phyloP scores from a whole-genome alignment of 1,140 invertebrate genomes.

The Pantala flavescens region DNA sequence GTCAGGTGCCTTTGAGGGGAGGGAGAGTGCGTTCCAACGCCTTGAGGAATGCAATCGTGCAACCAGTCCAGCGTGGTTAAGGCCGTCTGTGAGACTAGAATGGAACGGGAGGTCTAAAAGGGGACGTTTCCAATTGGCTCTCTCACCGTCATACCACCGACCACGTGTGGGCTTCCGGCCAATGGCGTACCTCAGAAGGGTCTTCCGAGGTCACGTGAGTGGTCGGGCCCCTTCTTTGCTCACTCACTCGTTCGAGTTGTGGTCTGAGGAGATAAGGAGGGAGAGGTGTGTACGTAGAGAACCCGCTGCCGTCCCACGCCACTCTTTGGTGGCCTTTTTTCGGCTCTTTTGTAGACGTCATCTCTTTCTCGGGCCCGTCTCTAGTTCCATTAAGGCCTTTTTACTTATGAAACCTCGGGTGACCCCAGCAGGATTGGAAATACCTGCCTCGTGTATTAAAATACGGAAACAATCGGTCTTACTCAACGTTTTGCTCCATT shows the following conservation, averaged over 20 bases:
- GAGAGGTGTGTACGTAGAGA: neutral
- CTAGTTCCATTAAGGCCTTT: too few relatives aligned
- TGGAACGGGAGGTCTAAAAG: neutral
- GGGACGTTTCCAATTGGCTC: neutral
- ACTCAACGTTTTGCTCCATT: too few relatives aligned
- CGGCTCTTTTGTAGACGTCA: too few relatives aligned
- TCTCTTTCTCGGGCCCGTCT: too few relatives aligned
- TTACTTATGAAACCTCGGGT: too few relatives aligned
- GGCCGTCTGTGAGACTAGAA: neutral
- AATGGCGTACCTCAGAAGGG: neutral
- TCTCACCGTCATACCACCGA: neutral
- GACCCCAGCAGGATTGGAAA: too few relatives aligned
- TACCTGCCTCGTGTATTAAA: too few relatives aligned
- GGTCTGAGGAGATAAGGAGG: too few relatives aligned
- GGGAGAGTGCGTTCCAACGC: neutral
- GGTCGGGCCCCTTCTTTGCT: neutral
- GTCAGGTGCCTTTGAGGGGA: neutral
- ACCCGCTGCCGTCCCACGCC: neutral
- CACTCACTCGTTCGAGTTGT: neutral
- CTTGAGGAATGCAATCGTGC: neutral
- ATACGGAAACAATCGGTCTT: too few relatives aligned
- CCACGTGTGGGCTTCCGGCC: neutral
- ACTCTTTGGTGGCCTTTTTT: neutral
- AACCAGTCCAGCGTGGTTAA: neutral
- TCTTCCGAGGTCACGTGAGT: neutral